Evolutionary conservation across 2,888 invertebrate genomes (phyloP), one percentile per base, ranked within the genome.

Genomic region (Ligdia adustata): DNA sequence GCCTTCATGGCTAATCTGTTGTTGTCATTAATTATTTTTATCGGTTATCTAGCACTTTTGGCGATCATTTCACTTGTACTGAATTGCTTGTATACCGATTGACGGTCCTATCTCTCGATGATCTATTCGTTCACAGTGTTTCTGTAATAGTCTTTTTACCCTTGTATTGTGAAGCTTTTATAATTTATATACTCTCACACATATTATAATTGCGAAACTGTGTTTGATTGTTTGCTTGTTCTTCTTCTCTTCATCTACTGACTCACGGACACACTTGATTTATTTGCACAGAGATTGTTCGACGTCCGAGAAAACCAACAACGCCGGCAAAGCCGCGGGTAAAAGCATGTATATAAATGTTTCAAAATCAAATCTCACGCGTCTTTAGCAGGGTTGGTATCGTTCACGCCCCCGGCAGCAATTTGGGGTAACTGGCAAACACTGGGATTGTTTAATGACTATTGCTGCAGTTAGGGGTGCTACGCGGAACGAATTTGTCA

Each of bases 1-100:
- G 83, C 82, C 82, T 84, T 79, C 75, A 72, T 61, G 64, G 75
- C 81, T 88, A 90, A 89, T 88, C 89, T 86, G 75, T 69, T 79
- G 82, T 81, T 82, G 87, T 81, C 82, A 86, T 84, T 90, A 89
- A 90, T 90, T 89, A 89, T 86, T 88, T 89, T 89, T 90, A 90
- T 90, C 89, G 83, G 83, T 87, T 86, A 86, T 88, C 82, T 70
- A 80, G 72, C 79, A 86, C 74, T 88, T 87, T 87, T 72, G 87
- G 82, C 78, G 73, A 75, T 79, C 72, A 70, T 74, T 72, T 69
- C 65, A 68, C 67, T 64, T 57, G 69, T 66, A 72, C 76, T 75
- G 72, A 74, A 72, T 72, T 85, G 79, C 78, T 76, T 77, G 73
- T 79, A 72, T 56, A 66, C 64, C 60, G 64, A n/a, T n/a, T n/a